Evolutionary conservation across 2,113 vertebrate genomes (phyloP).

Genomic region (Seriola dumerili): DNA sequence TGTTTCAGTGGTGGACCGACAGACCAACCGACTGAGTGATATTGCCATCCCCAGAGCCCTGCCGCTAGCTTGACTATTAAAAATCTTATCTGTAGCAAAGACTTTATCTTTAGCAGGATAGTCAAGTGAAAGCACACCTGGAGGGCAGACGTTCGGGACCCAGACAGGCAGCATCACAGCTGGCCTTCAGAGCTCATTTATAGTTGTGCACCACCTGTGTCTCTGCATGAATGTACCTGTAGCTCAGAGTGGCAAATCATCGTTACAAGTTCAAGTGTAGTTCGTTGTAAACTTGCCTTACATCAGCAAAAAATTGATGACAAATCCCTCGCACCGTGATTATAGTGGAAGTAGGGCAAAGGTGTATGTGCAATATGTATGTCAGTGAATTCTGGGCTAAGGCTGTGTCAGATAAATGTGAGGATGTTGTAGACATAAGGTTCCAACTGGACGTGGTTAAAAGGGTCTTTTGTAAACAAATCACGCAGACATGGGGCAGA

Average conservation of each 20-base stretch:
- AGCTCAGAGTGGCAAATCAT: slow-evolving; percentile 1
- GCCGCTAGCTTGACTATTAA: neutral
- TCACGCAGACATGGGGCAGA: slow-evolving; percentile 45
- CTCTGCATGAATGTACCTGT: slow-evolving; percentile 16
- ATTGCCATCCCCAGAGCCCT: neutral
- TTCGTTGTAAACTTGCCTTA: neutral
- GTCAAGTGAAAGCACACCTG: slow-evolving; percentile 28
- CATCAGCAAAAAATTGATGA: neutral
- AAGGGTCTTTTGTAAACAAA: slow-evolving; percentile 66
- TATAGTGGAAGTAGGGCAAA: slow-evolving; percentile 21
- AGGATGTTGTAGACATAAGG: slow-evolving; percentile 21
- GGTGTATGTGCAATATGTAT: neutral
- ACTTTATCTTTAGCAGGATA: slow-evolving; percentile 12
- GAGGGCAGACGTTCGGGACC: slow-evolving; percentile 61
- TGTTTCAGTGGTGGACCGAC: neutral
- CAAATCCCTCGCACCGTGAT: neutral
- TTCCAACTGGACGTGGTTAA: slow-evolving; percentile 36
- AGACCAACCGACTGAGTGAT: too few species aligned
- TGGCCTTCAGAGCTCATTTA: slow-evolving; percentile 14
- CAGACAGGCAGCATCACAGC: slow-evolving; percentile 41
- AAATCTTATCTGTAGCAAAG: slow-evolving; percentile 6
- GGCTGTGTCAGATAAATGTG: slow-evolving; percentile 16
- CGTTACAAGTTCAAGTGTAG: slow-evolving; percentile 16
- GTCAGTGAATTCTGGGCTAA: slow-evolving; percentile 23
- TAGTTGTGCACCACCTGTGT: slow-evolving; percentile 24